Conservation (phyloP, 2,113 vertebrate species). For the Narcine bancroftii region DNA sequence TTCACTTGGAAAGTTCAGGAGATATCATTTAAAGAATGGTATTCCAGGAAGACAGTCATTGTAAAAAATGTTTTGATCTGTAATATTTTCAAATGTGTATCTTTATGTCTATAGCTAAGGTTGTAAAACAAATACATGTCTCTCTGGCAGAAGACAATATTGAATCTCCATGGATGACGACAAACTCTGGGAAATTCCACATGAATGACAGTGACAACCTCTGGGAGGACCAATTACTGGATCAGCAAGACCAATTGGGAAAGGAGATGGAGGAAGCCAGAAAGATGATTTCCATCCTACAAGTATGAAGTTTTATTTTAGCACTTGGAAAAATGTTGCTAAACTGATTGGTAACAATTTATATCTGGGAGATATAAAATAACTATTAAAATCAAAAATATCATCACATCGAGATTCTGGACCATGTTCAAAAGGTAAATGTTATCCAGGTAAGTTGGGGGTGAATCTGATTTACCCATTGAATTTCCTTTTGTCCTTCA, state of each 20-base stretch:
- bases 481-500: not conserved
- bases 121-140: not conserved
- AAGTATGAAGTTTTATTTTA: slow-evolving; percentile 56
- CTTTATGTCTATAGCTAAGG: not conserved
- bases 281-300: slow-evolving; percentile 87
- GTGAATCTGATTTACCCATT: not conserved
- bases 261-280: slow-evolving; percentile 88
- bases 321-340: not conserved
- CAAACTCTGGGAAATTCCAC: slow-evolving; percentile 46
- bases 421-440: not conserved
- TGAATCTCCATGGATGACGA: not conserved
- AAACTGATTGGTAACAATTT: not conserved
- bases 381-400: not conserved
- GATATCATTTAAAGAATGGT: not conserved
- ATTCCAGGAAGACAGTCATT: not conserved
- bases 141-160: not conserved
- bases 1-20: not conserved
- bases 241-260: slow-evolving; percentile 86
- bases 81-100: not conserved
- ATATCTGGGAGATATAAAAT: no score
- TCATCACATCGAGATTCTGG: not conserved
- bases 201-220: slow-evolving; percentile 55
- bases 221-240: slow-evolving; percentile 80
- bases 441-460: not conserved
- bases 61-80: not conserved